Evolutionary conservation across 2,888 invertebrate species (phyloP).

Genomic region (Dyspetes luteomarginatus): DNA sequence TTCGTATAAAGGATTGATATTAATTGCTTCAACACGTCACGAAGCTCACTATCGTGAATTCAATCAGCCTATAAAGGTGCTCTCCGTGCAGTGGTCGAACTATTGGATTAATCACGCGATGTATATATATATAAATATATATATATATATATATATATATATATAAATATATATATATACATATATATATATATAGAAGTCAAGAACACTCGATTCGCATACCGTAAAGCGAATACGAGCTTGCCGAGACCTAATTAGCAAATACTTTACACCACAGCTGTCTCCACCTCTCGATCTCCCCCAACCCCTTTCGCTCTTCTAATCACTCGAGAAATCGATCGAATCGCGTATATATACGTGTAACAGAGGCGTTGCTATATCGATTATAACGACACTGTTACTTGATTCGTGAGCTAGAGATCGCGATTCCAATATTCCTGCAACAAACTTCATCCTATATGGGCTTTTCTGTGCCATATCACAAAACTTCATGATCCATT

Average conservation of each 20-base stretch:
- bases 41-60: slow-evolving; percentile 49
- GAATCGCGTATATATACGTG: slow-evolving; percentile 26
- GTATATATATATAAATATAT: slow-evolving; percentile 16
- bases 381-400: slow-evolving; percentile 46
- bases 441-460: too few species aligned
- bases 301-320: slow-evolving; percentile 20
- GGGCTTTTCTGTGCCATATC: too few species aligned
- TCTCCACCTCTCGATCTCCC: slow-evolving; percentile 27
- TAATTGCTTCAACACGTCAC: slow-evolving; percentile 58
- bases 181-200: not conserved
- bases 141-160: slow-evolving; percentile 6
- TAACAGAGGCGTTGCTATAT: slow-evolving; percentile 33
- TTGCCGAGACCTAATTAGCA: slow-evolving; percentile 60
- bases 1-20: slow-evolving; percentile 54
- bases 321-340: slow-evolving; percentile 61
- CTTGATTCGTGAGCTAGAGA: not conserved
- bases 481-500: too few species aligned
- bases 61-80: slow-evolving; percentile 50
- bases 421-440: not conserved
- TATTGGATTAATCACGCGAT: slow-evolving; percentile 48
- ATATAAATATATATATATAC: not conserved
- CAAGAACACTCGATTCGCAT: slow-evolving; percentile 36
- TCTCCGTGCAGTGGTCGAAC: not conserved
- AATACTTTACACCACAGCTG: slow-evolving; percentile 60
- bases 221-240: slow-evolving; percentile 19